These are phyloP conservation scores for Caenorhabditis elegans DNA, from an alignment of 1,140 invertebrate genomes.

Conservation along the genomic window WBcel235 BX284605.5:4985501-4986000, in stretches of 20 bases:
- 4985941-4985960: no score
- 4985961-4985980: no score
- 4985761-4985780: slow-evolving; percentile 73
- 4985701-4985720: background rate
- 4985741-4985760: slow-evolving; percentile 11
- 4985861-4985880: slow-evolving; percentile 67
- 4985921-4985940: slow-evolving; percentile 74
- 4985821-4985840: background rate
- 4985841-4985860: slow-evolving; percentile 69
- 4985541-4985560: background rate
- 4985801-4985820: slow-evolving; percentile 60
- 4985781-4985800: slow-evolving; percentile 71
- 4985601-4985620: background rate
- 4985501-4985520: background rate
- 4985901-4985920: slow-evolving; percentile 71
- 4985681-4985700: background rate
- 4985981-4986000: no score
- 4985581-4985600: background rate
- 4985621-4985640: background rate
- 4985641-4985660: background rate
- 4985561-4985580: background rate
- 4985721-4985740: background rate
- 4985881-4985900: slow-evolving; percentile 69
- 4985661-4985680: background rate
- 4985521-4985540: no score